Base-by-base conservation (phyloP, 2,888 invertebrate genomes). In the Automeris io region DNA sequence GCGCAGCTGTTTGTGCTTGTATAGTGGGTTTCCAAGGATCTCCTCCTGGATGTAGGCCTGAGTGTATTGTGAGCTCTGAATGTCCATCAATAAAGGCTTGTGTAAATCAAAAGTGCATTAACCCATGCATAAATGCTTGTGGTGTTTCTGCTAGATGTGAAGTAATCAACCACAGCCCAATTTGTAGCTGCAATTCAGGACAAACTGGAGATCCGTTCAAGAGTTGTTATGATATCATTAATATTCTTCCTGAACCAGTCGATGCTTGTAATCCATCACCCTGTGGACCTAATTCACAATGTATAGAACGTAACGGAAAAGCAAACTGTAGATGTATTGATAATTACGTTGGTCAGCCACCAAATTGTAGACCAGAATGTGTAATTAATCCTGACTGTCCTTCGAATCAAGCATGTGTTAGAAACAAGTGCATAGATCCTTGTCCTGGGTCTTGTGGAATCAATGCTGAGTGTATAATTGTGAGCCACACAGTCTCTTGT, bases 161-260 rank as follows among this genome's bases (percentile, higher is more conserved):
- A 55, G 94, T 95, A 1, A 90, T 94, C 21, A 94, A 94, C 66
- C 95, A 96, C 63, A 95, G 95, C 65, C 95, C 95, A 8, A 92
- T 95, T 41, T 96, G 96, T 65, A 93, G 91, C 49, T 96, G 96
- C 62, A 92, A 92, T 39, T 74, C 89, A 12, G 92, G 91, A 12
- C 91, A 92, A 70, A 90, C 91, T 16, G 95, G 95, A 24, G 94
- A 94, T 90, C 94, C 94, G 36, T 93, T 94, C 76, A 90, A 91
- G 64, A 90, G 91, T 51, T 93, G 93, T 62, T 87, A 90, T 45
- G 89, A 91, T 50, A 77, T 91, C 34, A 42, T 70, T 7, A 46
- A 56, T 67, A 42, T 48, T 41, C 82, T 58, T 70, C 69, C 61
- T 47, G 73, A 57, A 64, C 73, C 60, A 53, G 73, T 52, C 50